These are phyloP conservation scores for Anthonomus grandis DNA, from an alignment of 1,140 invertebrate species.

Conservation along the genomic window DNA sequence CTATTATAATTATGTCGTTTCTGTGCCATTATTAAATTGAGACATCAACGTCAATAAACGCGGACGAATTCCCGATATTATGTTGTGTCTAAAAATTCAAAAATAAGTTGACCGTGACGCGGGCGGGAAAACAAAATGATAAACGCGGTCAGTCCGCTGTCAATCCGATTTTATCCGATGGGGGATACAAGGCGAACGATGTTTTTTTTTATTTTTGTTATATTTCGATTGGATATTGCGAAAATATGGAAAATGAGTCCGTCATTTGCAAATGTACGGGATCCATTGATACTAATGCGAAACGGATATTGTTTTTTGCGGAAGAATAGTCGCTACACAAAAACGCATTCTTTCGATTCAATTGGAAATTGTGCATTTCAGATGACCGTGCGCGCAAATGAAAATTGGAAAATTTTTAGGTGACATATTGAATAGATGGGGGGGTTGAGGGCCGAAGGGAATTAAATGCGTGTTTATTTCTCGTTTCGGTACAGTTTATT, in stretches of 20 bases:
- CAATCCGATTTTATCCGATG: conserved; percentile 2
- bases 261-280: conserved; percentile 22
- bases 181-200: no score
- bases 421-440: no score
- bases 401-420: conserved; percentile 19
- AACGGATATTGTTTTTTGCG: conserved; percentile 28
- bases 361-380: conserved; percentile 22
- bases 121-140: conserved; percentile 3
- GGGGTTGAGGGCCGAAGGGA: no score
- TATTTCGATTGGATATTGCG: conserved; percentile 16
- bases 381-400: conserved; percentile 11
- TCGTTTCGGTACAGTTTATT: conserved; percentile 5
- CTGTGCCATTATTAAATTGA: no score
- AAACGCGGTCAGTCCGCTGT: conserved; percentile 13
- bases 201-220: conserved; percentile 12
- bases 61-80: no score
- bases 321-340: conserved; percentile 23
- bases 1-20: no score
- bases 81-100: no score
- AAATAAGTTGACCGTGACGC: conserved; percentile 2
- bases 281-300: conserved; percentile 23
- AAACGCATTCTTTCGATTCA: conserved; percentile 29
- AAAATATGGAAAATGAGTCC: conserved; percentile 27
- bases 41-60: no score
- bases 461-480: no score